Base-by-base conservation (phyloP, 2,797 vertebrate species). In the Smutsia temminckii region DNA sequence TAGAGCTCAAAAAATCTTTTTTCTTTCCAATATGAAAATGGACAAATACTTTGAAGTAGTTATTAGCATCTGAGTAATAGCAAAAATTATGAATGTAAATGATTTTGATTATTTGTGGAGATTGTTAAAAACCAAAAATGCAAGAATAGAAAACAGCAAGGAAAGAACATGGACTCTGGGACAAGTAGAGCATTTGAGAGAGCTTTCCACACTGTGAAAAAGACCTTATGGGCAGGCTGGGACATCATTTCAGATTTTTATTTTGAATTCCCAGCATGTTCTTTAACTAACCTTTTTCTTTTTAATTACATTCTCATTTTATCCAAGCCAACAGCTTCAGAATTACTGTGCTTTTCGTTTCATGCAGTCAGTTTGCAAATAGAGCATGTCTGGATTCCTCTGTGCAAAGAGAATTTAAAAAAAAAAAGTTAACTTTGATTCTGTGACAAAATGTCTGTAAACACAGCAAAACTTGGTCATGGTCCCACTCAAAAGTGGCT, bases 241-340 rank as follows among this genome's bases (percentile, higher is more conserved):
- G 72, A 68, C 59, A 93, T 89, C 77, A 84, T 53, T 83, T 83
- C 77, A 92, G 93, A 64, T 79, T 95, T 93, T 95, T 74, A 84
- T 69, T 88, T 96, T 95, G 83, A 66, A 59, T 90, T 83, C 94
- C 85, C 34, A 57, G 87, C 94, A 86, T 93, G 93, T 71, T 74
- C 49, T 78, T 96, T 93, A 69, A 63, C 75, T 96, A 93, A 95
- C 88, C 85, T 86, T 94, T 97, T 95, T 78, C 91, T 34, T 55
- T 64, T 94, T 89, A 89, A 88, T 89, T 86, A 17, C 77, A 85
- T 32, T 94, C 80, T 51, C 87, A 32, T 95, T 96, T 81, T 72
- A 68, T 77, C 32, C 5, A 93, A 94, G 88, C 88, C 94, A 96
- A 37, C 78, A 81, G 74, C 85, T 93, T 75, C 55, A 32, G 91